A percentile compares a stretch with the other conserved stretches of the same genome.
These are phyloP conservation scores for Dendrocopos noguchii DNA, from an alignment of 2,113 vertebrate genomes.

Conservation along the genomic window DNA sequence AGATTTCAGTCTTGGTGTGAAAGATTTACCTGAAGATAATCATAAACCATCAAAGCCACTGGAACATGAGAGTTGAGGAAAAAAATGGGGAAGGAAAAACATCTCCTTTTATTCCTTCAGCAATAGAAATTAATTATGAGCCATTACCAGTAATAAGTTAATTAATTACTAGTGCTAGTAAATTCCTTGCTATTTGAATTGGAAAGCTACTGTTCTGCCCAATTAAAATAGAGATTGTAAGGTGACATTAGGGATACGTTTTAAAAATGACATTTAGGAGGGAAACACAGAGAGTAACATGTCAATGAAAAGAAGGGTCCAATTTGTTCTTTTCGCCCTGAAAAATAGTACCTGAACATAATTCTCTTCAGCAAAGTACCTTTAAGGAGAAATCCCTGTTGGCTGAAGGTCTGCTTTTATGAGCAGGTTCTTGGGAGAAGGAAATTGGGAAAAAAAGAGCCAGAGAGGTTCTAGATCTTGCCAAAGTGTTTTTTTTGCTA, in stretches of 20 bases:
- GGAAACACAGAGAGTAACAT: neutral
- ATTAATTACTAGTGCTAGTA: neutral
- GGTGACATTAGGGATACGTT: neutral
- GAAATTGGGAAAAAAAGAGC: neutral
- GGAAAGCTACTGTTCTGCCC: neutral
- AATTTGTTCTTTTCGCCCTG: neutral
- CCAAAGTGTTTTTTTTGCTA: neutral
- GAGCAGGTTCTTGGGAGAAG: neutral
- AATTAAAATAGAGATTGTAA: neutral
- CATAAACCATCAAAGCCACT: slow-evolving; percentile 9
- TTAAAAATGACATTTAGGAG: neutral
- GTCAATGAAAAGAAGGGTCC: neutral
- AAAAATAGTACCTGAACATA: slow-evolving; percentile 22
- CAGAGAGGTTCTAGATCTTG: neutral
- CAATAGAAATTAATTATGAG: neutral
- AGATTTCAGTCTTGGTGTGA: slow-evolving; percentile 39
- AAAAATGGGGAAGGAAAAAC: neutral
- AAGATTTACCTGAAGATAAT: slow-evolving; percentile 21
- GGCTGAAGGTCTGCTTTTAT: slow-evolving; percentile 14
- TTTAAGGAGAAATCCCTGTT: slow-evolving; percentile 5
- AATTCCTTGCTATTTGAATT: slow-evolving; percentile 16
- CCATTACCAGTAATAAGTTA: neutral
- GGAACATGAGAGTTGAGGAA: neutral
- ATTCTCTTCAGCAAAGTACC: slow-evolving; percentile 31
- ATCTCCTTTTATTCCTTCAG: neutral